Evolutionary conservation across 2,888 invertebrate species (phyloP), one percentile per base, ranked within the genome.

Genomic region (Ormia ochracea): DNA sequence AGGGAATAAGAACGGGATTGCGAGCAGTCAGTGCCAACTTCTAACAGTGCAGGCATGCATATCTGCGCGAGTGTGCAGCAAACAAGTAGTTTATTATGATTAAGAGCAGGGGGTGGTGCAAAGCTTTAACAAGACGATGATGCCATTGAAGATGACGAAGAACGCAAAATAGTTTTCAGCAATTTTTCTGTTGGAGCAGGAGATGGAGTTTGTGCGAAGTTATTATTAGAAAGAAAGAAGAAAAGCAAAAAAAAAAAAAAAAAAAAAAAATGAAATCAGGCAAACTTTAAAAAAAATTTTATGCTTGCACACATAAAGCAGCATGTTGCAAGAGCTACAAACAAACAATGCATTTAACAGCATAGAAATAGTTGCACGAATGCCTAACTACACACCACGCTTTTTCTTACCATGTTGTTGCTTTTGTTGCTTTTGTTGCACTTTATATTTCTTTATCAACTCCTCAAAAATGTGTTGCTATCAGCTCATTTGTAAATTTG

Each of bases 331-430:
- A 36, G 10, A 12, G 59, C 23, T 59, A 50, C 45, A 50, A 50
- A 61, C 26, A 65, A 33, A 68, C 50, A 50, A 50, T 56, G 45
- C 31, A 41, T 59, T 52, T 52, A 28, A 28, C 45, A 63, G 59
- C 43, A 70, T 61, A 54, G 14, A 72, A 80, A 72, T 76, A 56
- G 54, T 76, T 76, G 80, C 75, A 80, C 66, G 68, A 80, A 76
- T 31, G 50, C 41, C n/a, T 33, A 56, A 65, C 63, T 21, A 19
- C 43, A 28, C 33, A 72, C n/a, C n/a, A 76, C 66, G 61, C 68
- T 76, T 72, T 66, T 58, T 61, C 33, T 50, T 31, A 45, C 69
- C 65, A 65, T 66, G 69, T 75, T 79, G 9, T 36, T 45, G 52
- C 3, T 26, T 63, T 9, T 48, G 9, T 28, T n/a, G n/a, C n/a